These are phyloP conservation scores for Lethenteron reissneri DNA, from an alignment of 2,113 vertebrate species.

Conservation along the genomic window DNA sequence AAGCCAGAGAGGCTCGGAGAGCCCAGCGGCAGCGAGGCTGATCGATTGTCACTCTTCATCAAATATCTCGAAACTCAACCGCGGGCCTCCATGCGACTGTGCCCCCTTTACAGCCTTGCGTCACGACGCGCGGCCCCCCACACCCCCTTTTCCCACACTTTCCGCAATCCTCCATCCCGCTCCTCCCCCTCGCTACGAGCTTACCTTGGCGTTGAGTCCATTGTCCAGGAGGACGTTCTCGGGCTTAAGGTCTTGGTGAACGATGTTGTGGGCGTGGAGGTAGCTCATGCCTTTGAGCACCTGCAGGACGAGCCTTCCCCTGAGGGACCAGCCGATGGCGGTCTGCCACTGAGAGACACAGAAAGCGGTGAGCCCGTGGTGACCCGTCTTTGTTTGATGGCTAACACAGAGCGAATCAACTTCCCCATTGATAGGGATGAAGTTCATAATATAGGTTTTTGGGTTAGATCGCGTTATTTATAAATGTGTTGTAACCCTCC, in stretches of 20 bases:
- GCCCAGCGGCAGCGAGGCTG: background rate
- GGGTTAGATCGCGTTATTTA: too few species aligned
- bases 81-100: background rate
- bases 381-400: too few species aligned
- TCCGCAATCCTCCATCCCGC: too few species aligned
- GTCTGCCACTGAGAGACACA: too few species aligned
- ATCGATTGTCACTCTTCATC: background rate
- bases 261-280: slow-evolving; percentile 34
- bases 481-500: too few species aligned
- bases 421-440: too few species aligned
- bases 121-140: slow-evolving; percentile 13
- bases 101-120: slow-evolving; percentile 9
- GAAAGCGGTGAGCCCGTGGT: too few species aligned
- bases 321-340: slow-evolving; percentile 24
- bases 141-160: slow-evolving; percentile 9
- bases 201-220: slow-evolving; percentile 82
- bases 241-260: slow-evolving; percentile 90
- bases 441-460: too few species aligned
- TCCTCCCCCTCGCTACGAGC: too few species aligned
- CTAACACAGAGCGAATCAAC: too few species aligned
- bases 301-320: slow-evolving; percentile 56
- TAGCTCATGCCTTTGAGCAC: slow-evolving; percentile 75
- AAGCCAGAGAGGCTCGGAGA: too few species aligned
- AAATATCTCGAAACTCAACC: background rate
- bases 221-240: slow-evolving; percentile 72